A percentile compares a stretch with the other conserved stretches of the same genome.
Conservation (phyloP, 2,888 invertebrate species). For the Hyppa rectilinea region DNA sequence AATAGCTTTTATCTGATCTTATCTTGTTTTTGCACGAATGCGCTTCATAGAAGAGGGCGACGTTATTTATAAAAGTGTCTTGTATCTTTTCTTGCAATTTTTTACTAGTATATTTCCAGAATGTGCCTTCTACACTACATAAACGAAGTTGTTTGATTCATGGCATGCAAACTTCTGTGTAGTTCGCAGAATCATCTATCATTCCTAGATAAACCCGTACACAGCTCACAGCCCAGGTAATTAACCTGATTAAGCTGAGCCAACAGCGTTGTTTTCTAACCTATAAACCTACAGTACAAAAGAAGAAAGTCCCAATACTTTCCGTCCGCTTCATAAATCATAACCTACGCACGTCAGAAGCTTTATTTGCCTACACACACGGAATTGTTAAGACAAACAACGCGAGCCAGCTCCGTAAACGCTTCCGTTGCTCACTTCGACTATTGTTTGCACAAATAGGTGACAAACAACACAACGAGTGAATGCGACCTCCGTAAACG, state of each 20-base stretch:
- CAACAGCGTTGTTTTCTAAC: slow-evolving; percentile 27
- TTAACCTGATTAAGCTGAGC: slow-evolving; percentile 43
- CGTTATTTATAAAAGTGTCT: slow-evolving; percentile 7
- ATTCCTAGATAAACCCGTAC: slow-evolving; percentile 51
- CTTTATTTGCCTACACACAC: slow-evolving; percentile 63
- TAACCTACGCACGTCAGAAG: slow-evolving; percentile 56
- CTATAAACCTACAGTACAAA: slow-evolving; percentile 55
- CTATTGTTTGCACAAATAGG: slow-evolving; percentile 82
- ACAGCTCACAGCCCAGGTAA: slow-evolving; percentile 28
- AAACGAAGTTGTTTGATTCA: slow-evolving; percentile 24
- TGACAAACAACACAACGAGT: slow-evolving; percentile 73
- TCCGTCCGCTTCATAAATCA: slow-evolving; percentile 55
- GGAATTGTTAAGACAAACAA: slow-evolving; percentile 72
- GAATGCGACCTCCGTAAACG: slow-evolving; percentile 74
- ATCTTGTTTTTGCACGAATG: slow-evolving; percentile 50
- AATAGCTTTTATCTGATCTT: slow-evolving; percentile 55
- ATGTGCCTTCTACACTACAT: background rate
- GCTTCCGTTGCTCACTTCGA: slow-evolving; percentile 70
- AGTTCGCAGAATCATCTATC: slow-evolving; percentile 36
- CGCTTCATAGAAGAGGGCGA: slow-evolving; percentile 33
- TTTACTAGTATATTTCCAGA: slow-evolving; percentile 18
- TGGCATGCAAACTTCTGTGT: slow-evolving; percentile 20
- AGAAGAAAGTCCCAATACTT: slow-evolving; percentile 61
- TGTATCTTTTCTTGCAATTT: background rate
- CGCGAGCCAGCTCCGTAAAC: slow-evolving; percentile 68